These are phyloP conservation scores for Thera britannica DNA, from an alignment of 2,888 invertebrate species.

Conservation along the genomic window DNA sequence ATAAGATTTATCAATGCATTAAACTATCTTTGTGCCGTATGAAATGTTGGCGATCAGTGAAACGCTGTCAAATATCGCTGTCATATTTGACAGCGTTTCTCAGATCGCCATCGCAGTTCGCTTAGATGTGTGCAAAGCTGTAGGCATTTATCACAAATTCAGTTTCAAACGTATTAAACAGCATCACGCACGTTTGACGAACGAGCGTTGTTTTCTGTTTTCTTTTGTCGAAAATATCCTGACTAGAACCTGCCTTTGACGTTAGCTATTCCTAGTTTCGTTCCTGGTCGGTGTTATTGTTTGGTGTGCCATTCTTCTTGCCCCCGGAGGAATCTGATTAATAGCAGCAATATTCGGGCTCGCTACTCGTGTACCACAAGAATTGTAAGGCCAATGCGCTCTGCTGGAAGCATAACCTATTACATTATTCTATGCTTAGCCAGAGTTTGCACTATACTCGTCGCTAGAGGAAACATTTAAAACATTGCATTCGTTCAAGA, in stretches of 20 bases:
- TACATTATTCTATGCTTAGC: slow-evolving; percentile 36
- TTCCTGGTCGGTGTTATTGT: slow-evolving; percentile 57
- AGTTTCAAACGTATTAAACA: no score
- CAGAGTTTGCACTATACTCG: slow-evolving; percentile 46
- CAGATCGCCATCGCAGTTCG: no score
- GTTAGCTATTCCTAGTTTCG: slow-evolving; percentile 7
- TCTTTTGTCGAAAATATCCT: background rate
- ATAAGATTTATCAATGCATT: no score
- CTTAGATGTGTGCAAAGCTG: no score
- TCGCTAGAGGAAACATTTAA: slow-evolving; percentile 13
- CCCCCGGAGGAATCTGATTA: slow-evolving; percentile 70
- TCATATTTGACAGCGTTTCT: no score
- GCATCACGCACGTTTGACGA: background rate
- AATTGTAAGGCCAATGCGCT: slow-evolving; percentile 55
- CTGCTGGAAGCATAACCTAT: slow-evolving; percentile 36
- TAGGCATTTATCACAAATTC: no score
- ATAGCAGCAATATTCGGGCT: slow-evolving; percentile 75
- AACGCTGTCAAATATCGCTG: no score
- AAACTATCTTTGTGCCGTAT: no score
- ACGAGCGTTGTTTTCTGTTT: background rate
- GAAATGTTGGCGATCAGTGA: no score
- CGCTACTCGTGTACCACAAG: slow-evolving; percentile 63
- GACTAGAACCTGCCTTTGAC: background rate
- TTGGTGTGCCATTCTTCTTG: slow-evolving; percentile 68
- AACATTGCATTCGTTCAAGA: no score